Evolutionary conservation across 2,797 vertebrate genomes (phyloP).

Genomic region (Australoheros facetus): DNA sequence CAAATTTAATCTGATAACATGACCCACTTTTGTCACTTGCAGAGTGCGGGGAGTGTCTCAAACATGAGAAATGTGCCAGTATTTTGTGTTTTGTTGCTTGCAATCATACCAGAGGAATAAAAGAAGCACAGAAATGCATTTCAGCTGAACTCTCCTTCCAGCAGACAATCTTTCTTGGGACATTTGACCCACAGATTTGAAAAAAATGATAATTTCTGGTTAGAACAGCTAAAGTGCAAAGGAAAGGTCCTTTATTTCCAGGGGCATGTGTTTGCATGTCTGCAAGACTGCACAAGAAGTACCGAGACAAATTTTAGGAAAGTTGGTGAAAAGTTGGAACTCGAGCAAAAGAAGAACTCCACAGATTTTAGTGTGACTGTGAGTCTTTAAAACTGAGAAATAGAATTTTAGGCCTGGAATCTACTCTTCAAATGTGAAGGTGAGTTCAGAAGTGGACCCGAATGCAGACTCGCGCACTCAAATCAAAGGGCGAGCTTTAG

Average conservation of each 20-base stretch:
- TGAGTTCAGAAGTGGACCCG: not conserved
- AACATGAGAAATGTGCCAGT: not conserved
- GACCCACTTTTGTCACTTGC: not conserved
- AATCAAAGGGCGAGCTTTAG: not conserved
- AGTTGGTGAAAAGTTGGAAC: not conserved
- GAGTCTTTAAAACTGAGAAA: not conserved
- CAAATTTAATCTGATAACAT: conserved; percentile 3
- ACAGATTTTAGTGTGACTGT: not conserved
- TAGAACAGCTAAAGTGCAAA: not conserved
- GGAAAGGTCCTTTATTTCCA: not conserved
- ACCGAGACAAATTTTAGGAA: not conserved
- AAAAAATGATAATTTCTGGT: too few species aligned
- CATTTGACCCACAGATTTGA: too few species aligned
- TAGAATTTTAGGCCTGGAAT: not conserved
- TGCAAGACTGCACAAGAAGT: rapidly evolving
- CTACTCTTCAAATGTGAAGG: not conserved
- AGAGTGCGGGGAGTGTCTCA: not conserved
- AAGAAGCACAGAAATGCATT: not conserved
- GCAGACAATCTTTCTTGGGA: too few species aligned
- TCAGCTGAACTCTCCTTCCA: not conserved
- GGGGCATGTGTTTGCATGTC: not conserved
- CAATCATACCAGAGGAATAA: not conserved
- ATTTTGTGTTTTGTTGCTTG: not conserved
- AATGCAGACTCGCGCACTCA: not conserved
- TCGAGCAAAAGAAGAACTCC: not conserved